A percentile compares a stretch with the other conserved stretches of the same genome.
phyloP scores from a whole-genome alignment of 2,797 vertebrate species.

The Myotis vivesi region DNA sequence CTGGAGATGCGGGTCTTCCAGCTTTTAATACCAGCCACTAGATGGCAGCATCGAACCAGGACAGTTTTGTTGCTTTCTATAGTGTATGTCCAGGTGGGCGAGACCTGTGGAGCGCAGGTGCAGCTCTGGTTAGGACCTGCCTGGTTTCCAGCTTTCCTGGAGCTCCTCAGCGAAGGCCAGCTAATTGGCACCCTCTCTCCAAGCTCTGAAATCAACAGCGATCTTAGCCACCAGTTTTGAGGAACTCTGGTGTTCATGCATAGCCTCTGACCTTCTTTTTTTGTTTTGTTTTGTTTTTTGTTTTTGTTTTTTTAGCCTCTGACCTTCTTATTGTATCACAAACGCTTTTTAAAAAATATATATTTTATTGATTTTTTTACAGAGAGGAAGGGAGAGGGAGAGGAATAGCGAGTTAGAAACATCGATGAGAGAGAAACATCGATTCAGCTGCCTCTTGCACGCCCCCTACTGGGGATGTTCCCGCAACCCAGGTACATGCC shows the following conservation, averaged over 20 bases:
- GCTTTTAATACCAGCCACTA: not conserved
- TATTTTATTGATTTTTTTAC: too few species aligned
- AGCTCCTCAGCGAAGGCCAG: not conserved
- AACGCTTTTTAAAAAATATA: not conserved
- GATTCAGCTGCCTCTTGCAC: too few species aligned
- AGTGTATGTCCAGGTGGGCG: not conserved
- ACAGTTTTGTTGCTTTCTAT: not conserved
- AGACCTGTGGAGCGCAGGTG: accelerated
- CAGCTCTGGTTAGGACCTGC: not conserved
- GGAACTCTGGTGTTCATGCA: not conserved
- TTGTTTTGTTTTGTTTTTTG: too few species aligned
- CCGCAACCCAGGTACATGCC: too few species aligned
- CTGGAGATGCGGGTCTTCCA: not conserved
- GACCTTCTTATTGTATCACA: not conserved
- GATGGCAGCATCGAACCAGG: not conserved
- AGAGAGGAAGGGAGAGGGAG: too few species aligned
- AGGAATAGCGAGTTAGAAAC: too few species aligned
- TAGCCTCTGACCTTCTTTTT: not conserved
- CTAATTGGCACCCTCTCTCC: not conserved
- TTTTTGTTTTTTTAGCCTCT: too few species aligned
- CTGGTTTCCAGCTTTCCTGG: not conserved
- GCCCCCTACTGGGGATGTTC: too few species aligned
- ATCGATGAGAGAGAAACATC: too few species aligned
- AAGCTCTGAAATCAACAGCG: not conserved
- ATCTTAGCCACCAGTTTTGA: not conserved